These are phyloP conservation scores for Ectemnius cavifrons DNA, from an alignment of 2,888 invertebrate species.

Conservation along the genomic window DNA sequence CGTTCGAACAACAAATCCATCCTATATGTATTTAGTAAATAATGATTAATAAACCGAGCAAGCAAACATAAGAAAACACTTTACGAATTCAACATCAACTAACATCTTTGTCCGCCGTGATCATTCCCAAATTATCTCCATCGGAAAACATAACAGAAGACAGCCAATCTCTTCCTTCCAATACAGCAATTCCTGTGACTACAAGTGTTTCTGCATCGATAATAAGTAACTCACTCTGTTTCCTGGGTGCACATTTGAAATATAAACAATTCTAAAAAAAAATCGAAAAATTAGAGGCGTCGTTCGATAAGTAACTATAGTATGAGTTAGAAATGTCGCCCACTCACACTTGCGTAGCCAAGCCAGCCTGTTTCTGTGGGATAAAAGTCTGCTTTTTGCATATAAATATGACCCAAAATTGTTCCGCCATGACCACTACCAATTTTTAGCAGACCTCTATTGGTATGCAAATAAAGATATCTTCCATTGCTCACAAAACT, in stretches of 20 bases:
- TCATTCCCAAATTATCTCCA: slow-evolving; percentile 88
- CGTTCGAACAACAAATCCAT: slow-evolving; percentile 88
- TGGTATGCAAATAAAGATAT: slow-evolving; percentile 91
- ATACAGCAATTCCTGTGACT: slow-evolving; percentile 78
- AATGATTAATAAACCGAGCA: slow-evolving; percentile 15
- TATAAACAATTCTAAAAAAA: slow-evolving; percentile 87
- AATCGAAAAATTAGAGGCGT: slow-evolving; percentile 26
- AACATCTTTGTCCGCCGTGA: slow-evolving; percentile 89
- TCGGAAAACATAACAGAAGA: slow-evolving; percentile 85
- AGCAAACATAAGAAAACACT: slow-evolving; percentile 13
- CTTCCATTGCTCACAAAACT: slow-evolving; percentile 94
- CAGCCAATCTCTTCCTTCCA: slow-evolving; percentile 76
- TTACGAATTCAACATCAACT: slow-evolving; percentile 63
- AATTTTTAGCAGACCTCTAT: slow-evolving; percentile 92
- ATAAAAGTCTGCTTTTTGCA: slow-evolving; percentile 90
- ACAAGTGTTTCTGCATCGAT: slow-evolving; percentile 78
- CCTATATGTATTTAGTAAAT: slow-evolving; percentile 78
- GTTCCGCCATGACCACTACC: slow-evolving; percentile 97
- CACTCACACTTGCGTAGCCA: slow-evolving; percentile 89
- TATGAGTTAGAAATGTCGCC: not conserved
- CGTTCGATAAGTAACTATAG: slow-evolving; percentile 28
- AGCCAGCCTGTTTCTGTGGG: slow-evolving; percentile 91
- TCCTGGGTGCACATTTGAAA: slow-evolving; percentile 82
- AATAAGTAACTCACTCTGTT: slow-evolving; percentile 75
- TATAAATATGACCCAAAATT: slow-evolving; percentile 92